phyloP scores from a whole-genome alignment of 1,140 invertebrate species.

The Platorchestia sp. region DNA sequence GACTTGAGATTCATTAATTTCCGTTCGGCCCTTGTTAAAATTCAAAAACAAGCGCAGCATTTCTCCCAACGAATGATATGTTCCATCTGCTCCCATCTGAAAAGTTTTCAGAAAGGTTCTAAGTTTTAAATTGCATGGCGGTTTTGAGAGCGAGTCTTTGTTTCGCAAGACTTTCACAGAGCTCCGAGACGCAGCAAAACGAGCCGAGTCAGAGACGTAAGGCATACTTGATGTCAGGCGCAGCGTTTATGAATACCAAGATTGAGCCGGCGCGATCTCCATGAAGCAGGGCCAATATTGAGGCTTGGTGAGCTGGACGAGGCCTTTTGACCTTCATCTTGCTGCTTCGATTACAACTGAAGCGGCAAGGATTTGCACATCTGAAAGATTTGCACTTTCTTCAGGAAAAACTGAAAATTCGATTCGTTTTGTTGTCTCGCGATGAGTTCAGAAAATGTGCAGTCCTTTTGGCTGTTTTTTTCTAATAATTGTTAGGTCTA shows the following conservation, averaged over 20 bases:
- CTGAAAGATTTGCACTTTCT: too few relatives aligned
- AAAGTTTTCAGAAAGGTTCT: background rate
- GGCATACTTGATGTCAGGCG: background rate
- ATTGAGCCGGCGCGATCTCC: background rate
- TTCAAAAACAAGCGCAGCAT: background rate
- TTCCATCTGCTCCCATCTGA: background rate
- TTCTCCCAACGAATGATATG: background rate
- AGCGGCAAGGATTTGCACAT: background rate
- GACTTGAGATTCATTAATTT: background rate
- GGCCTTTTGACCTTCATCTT: background rate
- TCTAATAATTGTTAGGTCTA: too few relatives aligned
- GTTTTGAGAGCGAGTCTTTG: background rate
- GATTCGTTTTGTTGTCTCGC: too few relatives aligned
- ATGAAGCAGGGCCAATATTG: background rate
- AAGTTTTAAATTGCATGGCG: background rate
- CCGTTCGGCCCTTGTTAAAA: background rate
- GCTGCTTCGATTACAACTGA: background rate
- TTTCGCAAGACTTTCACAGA: background rate
- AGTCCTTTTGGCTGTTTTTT: too few relatives aligned
- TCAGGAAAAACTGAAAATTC: too few relatives aligned
- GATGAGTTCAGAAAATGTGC: too few relatives aligned
- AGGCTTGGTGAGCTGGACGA: background rate
- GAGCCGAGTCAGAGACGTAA: background rate
- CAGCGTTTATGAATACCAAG: background rate
- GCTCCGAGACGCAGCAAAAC: background rate